A percentile compares a stretch with the other conserved stretches of the same genome.
phyloP scores from a whole-genome alignment of 2,797 vertebrate genomes.

The Mormyrus proboscirostris region DNA sequence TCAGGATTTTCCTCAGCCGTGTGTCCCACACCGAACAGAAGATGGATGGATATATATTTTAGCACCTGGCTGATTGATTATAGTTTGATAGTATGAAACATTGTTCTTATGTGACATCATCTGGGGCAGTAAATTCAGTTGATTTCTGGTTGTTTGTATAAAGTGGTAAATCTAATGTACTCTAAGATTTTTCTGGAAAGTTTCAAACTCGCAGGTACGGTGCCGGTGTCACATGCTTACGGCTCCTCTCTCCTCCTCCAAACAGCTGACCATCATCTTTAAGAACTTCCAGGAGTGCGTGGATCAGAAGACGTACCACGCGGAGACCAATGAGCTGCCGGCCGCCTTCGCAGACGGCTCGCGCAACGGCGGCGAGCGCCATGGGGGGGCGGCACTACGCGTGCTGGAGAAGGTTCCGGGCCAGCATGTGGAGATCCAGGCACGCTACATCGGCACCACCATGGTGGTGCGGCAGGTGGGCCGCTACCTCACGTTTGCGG shows the following conservation, averaged over 20 bases:
- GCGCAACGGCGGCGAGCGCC: slow-evolving; percentile 84
- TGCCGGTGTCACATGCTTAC: neutral
- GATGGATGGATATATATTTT: neutral
- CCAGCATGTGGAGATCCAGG: slow-evolving; percentile 94
- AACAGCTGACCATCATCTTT: slow-evolving; percentile 95
- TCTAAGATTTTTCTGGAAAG: neutral
- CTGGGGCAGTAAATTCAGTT: neutral
- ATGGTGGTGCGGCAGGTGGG: slow-evolving; percentile 93
- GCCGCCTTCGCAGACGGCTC: slow-evolving; percentile 89
- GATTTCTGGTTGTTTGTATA: neutral
- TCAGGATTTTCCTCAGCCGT: neutral
- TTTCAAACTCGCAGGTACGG: neutral
- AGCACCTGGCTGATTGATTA: neutral
- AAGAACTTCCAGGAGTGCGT: slow-evolving; percentile 96
- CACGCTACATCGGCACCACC: slow-evolving; percentile 92
- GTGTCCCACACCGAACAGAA: neutral
- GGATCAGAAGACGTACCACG: slow-evolving; percentile 95
- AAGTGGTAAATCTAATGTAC: neutral
- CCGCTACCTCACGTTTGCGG: slow-evolving; percentile 88
- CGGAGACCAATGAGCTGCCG: slow-evolving; percentile 86
- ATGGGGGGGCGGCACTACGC: slow-evolving; percentile 83
- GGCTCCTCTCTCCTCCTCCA: neutral
- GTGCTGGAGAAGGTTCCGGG: slow-evolving; percentile 88
- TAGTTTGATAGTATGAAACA: neutral
- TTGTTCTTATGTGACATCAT: neutral